Evolutionary conservation across 2,797 vertebrate genomes (phyloP), one percentile per base, ranked within the genome.

Genomic region (Dipus sagitta): DNA sequence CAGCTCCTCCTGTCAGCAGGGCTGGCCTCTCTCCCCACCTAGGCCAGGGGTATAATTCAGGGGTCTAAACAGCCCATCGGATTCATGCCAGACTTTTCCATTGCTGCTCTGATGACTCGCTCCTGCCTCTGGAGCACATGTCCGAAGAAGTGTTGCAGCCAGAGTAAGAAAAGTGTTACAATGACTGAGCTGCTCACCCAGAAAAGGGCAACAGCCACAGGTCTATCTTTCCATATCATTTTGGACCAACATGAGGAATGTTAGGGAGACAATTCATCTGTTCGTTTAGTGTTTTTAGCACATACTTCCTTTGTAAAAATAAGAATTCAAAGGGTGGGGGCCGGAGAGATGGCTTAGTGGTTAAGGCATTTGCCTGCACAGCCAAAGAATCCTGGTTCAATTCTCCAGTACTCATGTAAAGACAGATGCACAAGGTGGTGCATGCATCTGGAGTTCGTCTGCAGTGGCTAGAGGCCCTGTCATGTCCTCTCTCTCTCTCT

Each of bases 1-100:
- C 38, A 3, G 67, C 42, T 72, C 72, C 47, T 71, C 91, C 85
- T 95, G 92, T 96, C 96, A 90, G n/a, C 94, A 1, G 34, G 3
- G 14, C 72, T 23, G 86, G 71, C 64, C 87, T 68, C 28, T 74
- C 86, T 86, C 60, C 47, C 71, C 81, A 86, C 94, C 92, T 72
- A 9, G 0, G 62, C 32, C 0, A 9, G 28, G 20, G 6, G 47
- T 0, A 0, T 58, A 58, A 42, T 58, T 47, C 80, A 14, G 2
- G 75, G 2, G 0, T 34, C 83, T 12, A n/a, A 32, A 85, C 10
- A 0, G 14, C 28, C 2, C 2, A 47, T 10, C 24, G 72, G 81
- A 20, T 8, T 3, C 2, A 7, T 28, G 65, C 76, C 32, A 72
- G 87, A 5, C 74, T 75, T 86, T 70, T 34, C 90, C 20, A 15